Conservation (phyloP, 2,113 vertebrate species). For the Noctilio leporinus region DNA sequence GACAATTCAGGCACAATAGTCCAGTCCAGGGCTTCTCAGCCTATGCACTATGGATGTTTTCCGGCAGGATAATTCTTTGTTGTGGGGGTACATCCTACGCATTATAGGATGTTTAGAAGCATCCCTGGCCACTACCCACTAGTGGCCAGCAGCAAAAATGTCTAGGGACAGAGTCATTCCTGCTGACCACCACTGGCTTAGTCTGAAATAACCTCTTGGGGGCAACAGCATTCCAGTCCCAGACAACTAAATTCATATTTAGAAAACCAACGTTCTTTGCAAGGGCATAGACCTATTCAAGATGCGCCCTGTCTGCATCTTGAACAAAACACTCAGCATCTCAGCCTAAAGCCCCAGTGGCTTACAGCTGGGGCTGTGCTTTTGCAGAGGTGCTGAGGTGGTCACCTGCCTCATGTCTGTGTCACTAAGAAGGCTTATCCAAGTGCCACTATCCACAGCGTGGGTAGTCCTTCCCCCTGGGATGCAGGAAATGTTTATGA, state of each 20-base stretch:
- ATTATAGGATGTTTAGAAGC: neutral
- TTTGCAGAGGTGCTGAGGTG: neutral
- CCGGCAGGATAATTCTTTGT: neutral
- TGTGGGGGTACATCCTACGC: neutral
- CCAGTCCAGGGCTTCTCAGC: neutral
- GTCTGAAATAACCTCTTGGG: neutral
- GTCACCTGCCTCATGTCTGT: neutral
- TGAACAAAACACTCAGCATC: neutral
- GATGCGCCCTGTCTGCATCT: fast-evolving
- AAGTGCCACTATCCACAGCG: neutral
- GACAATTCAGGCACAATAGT: fast-evolving
- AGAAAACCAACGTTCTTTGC: neutral
- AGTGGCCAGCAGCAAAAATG: neutral
- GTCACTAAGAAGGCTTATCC: neutral
- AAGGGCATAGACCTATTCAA: neutral
- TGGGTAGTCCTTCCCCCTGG: neutral
- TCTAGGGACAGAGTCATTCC: neutral
- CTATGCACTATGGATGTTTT: neutral
- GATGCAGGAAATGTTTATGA: neutral
- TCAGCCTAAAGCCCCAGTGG: fast-evolving
- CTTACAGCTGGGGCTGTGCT: fast-evolving
- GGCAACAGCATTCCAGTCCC: neutral
- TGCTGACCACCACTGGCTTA: neutral
- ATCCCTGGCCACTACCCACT: neutral
- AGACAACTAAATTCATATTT: neutral